phyloP scores from a whole-genome alignment of 2,113 vertebrate genomes.

The Brienomyrus brachyistius region DNA sequence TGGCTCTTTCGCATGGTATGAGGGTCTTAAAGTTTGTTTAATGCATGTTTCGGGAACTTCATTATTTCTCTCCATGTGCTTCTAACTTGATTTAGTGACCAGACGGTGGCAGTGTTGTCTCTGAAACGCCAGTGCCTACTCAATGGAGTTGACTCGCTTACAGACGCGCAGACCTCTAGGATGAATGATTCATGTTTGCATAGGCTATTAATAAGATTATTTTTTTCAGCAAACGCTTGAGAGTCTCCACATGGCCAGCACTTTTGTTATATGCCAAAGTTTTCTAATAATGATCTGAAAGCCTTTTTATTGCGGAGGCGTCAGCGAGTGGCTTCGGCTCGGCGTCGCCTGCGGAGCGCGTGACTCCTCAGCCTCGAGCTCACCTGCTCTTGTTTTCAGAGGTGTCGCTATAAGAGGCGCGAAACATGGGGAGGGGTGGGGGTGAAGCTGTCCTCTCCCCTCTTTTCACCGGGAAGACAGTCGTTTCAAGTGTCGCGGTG shows the following conservation, averaged over 20 bases:
- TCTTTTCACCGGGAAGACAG: not conserved
- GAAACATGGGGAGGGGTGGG: not conserved
- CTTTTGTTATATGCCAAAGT: conserved; percentile 4
- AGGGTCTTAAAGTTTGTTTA: not conserved
- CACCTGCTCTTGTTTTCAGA: not conserved
- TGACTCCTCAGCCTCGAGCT: not conserved
- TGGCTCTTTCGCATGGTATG: not conserved
- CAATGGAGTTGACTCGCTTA: not conserved
- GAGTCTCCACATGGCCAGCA: not conserved
- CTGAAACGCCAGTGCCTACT: not conserved
- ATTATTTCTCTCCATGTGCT: not conserved
- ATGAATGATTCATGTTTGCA: conserved; percentile 9
- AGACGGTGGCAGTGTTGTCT: conserved; percentile 35
- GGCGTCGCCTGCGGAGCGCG: not conserved
- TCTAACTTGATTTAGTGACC: conserved; percentile 13
- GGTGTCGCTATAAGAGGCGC: not conserved
- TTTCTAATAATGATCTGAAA: conserved; percentile 3
- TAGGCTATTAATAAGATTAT: not conserved
- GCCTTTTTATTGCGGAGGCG: not conserved
- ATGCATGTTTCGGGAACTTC: not conserved
- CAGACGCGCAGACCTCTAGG: not conserved
- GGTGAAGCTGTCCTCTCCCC: not conserved
- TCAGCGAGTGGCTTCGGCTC: not conserved
- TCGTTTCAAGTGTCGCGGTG: not conserved
- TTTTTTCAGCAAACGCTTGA: not conserved